These are phyloP conservation scores for Balanococcus diminutus DNA, from an alignment of 2,888 invertebrate species.

Conservation along the genomic window DNA sequence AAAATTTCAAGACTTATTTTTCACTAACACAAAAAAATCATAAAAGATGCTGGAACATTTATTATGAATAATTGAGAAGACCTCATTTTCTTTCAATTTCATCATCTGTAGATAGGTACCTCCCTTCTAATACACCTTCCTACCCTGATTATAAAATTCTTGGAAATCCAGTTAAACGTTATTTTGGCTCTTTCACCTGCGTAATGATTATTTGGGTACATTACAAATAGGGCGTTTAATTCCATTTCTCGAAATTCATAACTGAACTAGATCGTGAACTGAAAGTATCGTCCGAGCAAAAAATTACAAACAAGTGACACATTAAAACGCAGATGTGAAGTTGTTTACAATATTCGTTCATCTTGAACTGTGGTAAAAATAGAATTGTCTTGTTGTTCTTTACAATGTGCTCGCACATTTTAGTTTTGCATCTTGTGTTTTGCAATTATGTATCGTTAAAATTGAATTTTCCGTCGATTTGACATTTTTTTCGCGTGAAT, in stretches of 20 bases:
- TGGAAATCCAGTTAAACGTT: background rate
- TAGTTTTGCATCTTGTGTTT: constrained; percentile 42
- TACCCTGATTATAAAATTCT: background rate
- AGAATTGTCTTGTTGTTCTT: constrained; percentile 31
- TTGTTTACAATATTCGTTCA: constrained; percentile 35
- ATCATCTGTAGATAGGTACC: background rate
- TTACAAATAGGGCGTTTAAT: background rate
- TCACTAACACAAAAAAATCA: too few relatives aligned
- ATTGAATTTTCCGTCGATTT: background rate
- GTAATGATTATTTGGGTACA: background rate
- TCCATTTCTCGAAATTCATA: background rate
- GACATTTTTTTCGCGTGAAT: background rate
- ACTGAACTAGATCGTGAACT: background rate
- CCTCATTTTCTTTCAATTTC: background rate
- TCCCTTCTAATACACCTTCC: background rate
- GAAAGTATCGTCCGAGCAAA: background rate
- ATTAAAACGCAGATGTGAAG: constrained; percentile 41
- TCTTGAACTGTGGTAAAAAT: constrained; percentile 35
- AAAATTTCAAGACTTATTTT: too few relatives aligned
- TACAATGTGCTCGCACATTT: constrained; percentile 19
- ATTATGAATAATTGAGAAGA: background rate
- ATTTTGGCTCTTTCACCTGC: background rate
- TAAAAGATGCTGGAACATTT: too few relatives aligned
- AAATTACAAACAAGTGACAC: constrained; percentile 29
- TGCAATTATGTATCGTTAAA: background rate